phyloP scores from a whole-genome alignment of 2,888 invertebrate genomes.

The Acrobasis repandana region DNA sequence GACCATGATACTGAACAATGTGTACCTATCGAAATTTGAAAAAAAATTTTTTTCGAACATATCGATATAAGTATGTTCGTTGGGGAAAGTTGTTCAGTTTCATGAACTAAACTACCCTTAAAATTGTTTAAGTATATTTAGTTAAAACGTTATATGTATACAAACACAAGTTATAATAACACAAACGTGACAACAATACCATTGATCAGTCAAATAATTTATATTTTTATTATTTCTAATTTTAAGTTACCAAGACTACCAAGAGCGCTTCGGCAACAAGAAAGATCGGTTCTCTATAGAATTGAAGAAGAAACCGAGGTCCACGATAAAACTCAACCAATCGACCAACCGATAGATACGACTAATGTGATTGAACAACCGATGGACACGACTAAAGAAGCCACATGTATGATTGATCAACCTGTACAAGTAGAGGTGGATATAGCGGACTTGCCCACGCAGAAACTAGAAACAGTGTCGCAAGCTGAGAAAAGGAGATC shows the following conservation, averaged over 20 bases:
- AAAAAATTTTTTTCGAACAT: too few relatives aligned
- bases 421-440: conserved; percentile 40
- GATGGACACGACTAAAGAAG: not conserved
- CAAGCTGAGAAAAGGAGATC: conserved; percentile 41
- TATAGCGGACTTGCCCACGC: conserved; percentile 55
- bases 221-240: not conserved
- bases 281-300: conserved; percentile 34
- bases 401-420: conserved; percentile 18
- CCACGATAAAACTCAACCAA: conserved; percentile 23
- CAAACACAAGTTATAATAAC: too few relatives aligned
- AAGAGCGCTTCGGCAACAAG: conserved; percentile 27
- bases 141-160: too few relatives aligned
- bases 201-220: too few relatives aligned
- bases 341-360: conserved; percentile 14
- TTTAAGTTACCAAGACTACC: conserved; percentile 38
- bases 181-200: too few relatives aligned
- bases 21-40: too few relatives aligned
- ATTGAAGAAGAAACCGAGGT: conserved; percentile 45
- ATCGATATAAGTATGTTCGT: too few relatives aligned
- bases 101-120: too few relatives aligned
- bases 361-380: conserved; percentile 2
- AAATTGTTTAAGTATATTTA: too few relatives aligned
- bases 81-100: too few relatives aligned
- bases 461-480: conserved; percentile 47
- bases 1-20: too few relatives aligned